Evolutionary conservation across 1,140 invertebrate genomes (phyloP).

Genomic region (Zophobas atratus): DNA sequence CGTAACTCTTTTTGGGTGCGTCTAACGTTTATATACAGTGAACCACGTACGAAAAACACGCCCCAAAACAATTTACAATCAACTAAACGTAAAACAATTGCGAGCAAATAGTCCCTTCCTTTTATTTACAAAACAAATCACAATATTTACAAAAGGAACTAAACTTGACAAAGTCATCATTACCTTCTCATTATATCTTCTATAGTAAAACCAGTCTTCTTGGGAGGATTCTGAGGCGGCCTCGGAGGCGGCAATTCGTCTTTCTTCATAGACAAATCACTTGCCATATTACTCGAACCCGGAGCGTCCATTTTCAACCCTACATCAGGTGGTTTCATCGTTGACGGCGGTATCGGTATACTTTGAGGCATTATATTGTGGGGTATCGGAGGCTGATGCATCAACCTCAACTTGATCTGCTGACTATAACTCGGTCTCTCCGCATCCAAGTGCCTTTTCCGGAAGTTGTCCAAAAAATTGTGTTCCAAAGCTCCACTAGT

Average conservation of each 20-base stretch:
- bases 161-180: slow-evolving; percentile 33
- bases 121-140: slow-evolving; percentile 41
- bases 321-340: slow-evolving; percentile 59
- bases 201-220: slow-evolving; percentile 80
- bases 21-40: slow-evolving; percentile 13
- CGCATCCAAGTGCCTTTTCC: slow-evolving; percentile 63
- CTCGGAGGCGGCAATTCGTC: slow-evolving; percentile 60
- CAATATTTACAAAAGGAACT: slow-evolving; percentile 47
- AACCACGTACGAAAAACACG: slow-evolving; percentile 10
- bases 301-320: slow-evolving; percentile 43
- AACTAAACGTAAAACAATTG: slow-evolving; percentile 1
- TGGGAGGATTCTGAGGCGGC: slow-evolving; percentile 70
- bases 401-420: slow-evolving; percentile 56
- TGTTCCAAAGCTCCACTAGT: slow-evolving; percentile 63
- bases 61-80: neutral
- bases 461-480: slow-evolving; percentile 60
- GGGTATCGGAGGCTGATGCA: slow-evolving; percentile 49
- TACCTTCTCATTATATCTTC: slow-evolving; percentile 82
- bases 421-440: slow-evolving; percentile 58
- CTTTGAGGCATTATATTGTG: slow-evolving; percentile 51
- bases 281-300: slow-evolving; percentile 59
- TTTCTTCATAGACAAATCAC: slow-evolving; percentile 67
- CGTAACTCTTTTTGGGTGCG: slow-evolving; percentile 28
- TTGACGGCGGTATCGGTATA: slow-evolving; percentile 48
- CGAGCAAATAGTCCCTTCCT: slow-evolving; percentile 28